Base-by-base conservation (phyloP, 2,888 invertebrate genomes). In the Stenurella melanura region DNA sequence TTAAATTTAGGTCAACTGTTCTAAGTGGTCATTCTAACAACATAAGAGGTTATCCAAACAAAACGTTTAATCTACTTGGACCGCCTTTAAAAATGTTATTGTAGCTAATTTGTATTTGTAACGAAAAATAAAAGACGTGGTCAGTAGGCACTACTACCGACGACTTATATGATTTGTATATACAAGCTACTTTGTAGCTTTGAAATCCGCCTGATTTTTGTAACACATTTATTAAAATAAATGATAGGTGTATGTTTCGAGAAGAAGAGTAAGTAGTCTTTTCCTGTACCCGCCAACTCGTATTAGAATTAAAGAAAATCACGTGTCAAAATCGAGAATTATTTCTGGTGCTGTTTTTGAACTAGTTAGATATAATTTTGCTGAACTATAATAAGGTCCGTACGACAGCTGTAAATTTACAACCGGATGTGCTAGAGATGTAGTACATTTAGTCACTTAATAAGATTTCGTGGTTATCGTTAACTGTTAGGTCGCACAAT, bases 371-470 rank as follows among this genome's bases (percentile, higher is more conserved):
- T 77, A 77, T 80, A 80, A 80, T 78, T 80, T 60, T 79, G 81
- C 78, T 76, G 80, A 75, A 83, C 83, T 82, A 82, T 83, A 82
- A 83, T 83, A 81, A 81, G 83, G 81, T 76, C 75, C 78, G 74
- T 82, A 82, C 79, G 84, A 84, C 83, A 82, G 82, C 80, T 84
- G 84, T 81, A 82, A 81, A 84, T 85, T 83, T 84, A 85, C 82
- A 82, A 82, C 85, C 85, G 85, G 85, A 85, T 85, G 85, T 84
- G 78, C 80, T 71, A 81, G 80, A 84, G 85, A 81, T 85, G 83
- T 85, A 83, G 82, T 82, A 83, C 85, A 85, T 82, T 85, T 83
- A 84, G 82, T 80, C 83, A 84, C 83, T 84, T 83, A 84, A 83
- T 83, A 83, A 80, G 83, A 84, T 83, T 84, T 81, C 79, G 84